Base-by-base conservation (phyloP, 2,113 vertebrate species). In the Ptilonorhynchus violaceus region DNA sequence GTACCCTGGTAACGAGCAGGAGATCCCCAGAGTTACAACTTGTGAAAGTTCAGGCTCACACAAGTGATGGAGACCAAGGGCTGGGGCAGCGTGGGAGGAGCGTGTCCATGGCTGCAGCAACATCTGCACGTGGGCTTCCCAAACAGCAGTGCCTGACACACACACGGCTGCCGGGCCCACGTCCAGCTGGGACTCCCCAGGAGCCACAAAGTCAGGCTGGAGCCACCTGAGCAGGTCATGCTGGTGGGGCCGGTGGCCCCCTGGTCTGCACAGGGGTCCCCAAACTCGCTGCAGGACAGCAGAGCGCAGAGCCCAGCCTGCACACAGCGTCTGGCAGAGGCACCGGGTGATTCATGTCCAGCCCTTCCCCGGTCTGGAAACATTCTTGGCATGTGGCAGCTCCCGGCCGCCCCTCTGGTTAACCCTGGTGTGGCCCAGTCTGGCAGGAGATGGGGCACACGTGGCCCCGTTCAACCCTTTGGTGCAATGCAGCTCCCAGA, bases 321-420 rank as follows among this genome's bases (percentile, higher is more conserved):
- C 74, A 92, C 19, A 2, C 81, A 77, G 93, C 7, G 2, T 93
- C 97, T 97, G 97, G 97, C 89, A 46, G 47, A 89, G 89, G 19
- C 60, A 77, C 63, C 0, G 35, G 12, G 49, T 98, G 97, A 98
- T 97, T 98, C 97, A 97, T 94, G 93, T 94, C 95, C 89, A 94
- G 95, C 76, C 94, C 13, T 91, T 93, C 96, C 93, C 90, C 80
- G 92, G 89, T 72, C 95, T 97, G 95, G 93, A 82, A 96, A 95
- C 77, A 95, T 96, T 97, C 96, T 96, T 97, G 97, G 92, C 83
- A 17, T 15, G 52, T 88, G 75, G 91, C 75, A 94, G 82, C 49
- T 93, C 82, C 70, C 53, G 49, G 96, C 95, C 4, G 2, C 7
- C 66, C 74, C 3, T 4, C 50, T 80, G 20, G 18, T 92, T 89